Evolutionary conservation across 2,888 invertebrate species (phyloP).

Genomic region (Synanthedon vespiformis): DNA sequence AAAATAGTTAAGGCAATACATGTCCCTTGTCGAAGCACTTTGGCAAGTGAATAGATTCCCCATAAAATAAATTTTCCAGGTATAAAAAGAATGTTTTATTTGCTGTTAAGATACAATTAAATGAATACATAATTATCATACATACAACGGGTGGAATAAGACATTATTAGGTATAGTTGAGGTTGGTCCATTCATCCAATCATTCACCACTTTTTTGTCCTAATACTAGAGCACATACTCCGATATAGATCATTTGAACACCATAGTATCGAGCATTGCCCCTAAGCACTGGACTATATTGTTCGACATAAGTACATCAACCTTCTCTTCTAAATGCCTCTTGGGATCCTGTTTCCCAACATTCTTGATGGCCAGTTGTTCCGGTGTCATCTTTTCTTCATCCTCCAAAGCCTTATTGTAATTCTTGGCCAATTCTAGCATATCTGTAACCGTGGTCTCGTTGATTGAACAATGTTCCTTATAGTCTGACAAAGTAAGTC

Average conservation of each 20-base stretch:
- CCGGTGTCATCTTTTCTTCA: constrained; percentile 99
- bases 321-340: constrained; percentile 98
- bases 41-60: too few species aligned
- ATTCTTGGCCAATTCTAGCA: constrained; percentile 97
- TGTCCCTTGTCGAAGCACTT: too few species aligned
- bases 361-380: constrained; percentile 98
- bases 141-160: constrained; percentile 35
- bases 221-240: constrained; percentile 8
- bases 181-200: constrained; percentile 23
- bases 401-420: constrained; percentile 98
- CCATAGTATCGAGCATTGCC: constrained; percentile 88
- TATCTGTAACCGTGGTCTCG: constrained; percentile 93
- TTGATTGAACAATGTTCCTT: constrained; percentile 93
- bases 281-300: constrained; percentile 98
- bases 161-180: constrained; percentile 17
- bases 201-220: constrained; percentile 43
- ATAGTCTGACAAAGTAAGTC: constrained; percentile 90
- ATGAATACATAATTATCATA: constrained; percentile 42
- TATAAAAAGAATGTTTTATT: constrained; percentile 46
- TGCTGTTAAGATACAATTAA: constrained; percentile 33
- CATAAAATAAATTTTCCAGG: constrained; percentile 9
- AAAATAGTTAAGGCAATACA: too few species aligned
- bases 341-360: constrained; percentile 99
- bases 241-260: constrained; percentile 54
- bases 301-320: constrained; percentile 94